These are phyloP conservation scores for Tetranychus piercei DNA, from an alignment of 2,888 invertebrate genomes.

Conservation along the genomic window DNA sequence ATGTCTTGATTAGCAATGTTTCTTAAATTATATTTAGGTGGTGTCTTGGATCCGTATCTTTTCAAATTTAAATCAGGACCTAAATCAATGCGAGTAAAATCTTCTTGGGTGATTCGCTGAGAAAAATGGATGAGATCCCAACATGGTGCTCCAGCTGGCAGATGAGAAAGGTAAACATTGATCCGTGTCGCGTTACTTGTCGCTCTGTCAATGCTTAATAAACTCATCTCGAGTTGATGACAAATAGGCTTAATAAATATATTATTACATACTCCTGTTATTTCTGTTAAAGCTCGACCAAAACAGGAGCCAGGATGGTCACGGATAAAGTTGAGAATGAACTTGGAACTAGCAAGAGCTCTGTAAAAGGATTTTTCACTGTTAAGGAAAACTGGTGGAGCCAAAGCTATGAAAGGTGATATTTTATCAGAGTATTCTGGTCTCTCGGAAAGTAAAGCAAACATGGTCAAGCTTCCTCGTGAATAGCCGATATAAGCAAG, in stretches of 20 bases:
- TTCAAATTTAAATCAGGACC: neutral
- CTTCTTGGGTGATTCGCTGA: constrained; percentile 4
- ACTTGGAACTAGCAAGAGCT: neutral
- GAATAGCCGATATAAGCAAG: no score
- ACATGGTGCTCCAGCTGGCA: constrained; percentile 10
- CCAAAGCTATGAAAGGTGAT: neutral
- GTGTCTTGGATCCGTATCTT: constrained; percentile 6
- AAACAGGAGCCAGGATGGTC: neutral
- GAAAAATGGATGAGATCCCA: constrained; percentile 7
- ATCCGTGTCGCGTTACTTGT: neutral
- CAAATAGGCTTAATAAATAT: neutral
- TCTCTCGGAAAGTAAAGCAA: no score
- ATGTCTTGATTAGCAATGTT: neutral
- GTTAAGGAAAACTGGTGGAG: neutral
- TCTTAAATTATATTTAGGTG: constrained; percentile 8
- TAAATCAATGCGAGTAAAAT: neutral
- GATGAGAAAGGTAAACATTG: constrained; percentile 3
- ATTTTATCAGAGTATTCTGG: no score
- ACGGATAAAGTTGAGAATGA: neutral
- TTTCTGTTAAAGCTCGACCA: neutral
- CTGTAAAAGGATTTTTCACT: neutral
- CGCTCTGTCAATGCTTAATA: neutral
- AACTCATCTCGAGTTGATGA: neutral
- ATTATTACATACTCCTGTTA: neutral
- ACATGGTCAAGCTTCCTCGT: no score